These are phyloP conservation scores for Netelia melanura DNA, from an alignment of 2,888 invertebrate species.

Conservation along the genomic window DNA sequence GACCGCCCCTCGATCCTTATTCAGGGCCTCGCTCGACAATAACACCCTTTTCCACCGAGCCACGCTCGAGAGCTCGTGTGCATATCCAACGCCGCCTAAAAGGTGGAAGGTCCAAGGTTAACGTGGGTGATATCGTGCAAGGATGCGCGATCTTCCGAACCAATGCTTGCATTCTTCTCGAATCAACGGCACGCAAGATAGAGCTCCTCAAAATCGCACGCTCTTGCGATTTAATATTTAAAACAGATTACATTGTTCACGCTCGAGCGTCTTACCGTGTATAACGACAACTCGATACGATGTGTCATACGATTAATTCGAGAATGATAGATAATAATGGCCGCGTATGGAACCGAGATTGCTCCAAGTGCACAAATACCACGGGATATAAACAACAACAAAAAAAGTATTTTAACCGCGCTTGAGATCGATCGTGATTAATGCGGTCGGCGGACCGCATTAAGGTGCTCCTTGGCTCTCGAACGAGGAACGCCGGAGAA, in stretches of 20 bases:
- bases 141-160: slow-evolving; percentile 46
- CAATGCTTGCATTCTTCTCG: slow-evolving; percentile 30
- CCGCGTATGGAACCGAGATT: slow-evolving; percentile 23
- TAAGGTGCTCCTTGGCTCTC: slow-evolving; percentile 29
- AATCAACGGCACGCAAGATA: neutral
- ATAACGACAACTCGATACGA: slow-evolving; percentile 19
- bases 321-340: slow-evolving; percentile 4
- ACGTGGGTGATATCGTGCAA: slow-evolving; percentile 55
- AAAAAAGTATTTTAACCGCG: slow-evolving; percentile 47
- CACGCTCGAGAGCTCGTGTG: too few relatives aligned
- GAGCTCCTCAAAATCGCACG: neutral
- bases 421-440: slow-evolving; percentile 61
- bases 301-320: neutral
- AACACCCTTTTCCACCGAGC: slow-evolving; percentile 33
- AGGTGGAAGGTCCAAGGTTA: slow-evolving; percentile 66
- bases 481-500: slow-evolving; percentile 20
- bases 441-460: slow-evolving; percentile 56
- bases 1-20: slow-evolving; percentile 79
- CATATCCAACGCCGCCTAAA: neutral
- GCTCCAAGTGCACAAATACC: slow-evolving; percentile 35
- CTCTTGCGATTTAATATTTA: neutral
- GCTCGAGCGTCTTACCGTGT: neutral
- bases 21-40: slow-evolving; percentile 65
- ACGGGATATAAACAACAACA: slow-evolving; percentile 2
- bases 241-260: slow-evolving; percentile 5